phyloP scores from a whole-genome alignment of 2,797 vertebrate genomes.

The Otus scops region DNA sequence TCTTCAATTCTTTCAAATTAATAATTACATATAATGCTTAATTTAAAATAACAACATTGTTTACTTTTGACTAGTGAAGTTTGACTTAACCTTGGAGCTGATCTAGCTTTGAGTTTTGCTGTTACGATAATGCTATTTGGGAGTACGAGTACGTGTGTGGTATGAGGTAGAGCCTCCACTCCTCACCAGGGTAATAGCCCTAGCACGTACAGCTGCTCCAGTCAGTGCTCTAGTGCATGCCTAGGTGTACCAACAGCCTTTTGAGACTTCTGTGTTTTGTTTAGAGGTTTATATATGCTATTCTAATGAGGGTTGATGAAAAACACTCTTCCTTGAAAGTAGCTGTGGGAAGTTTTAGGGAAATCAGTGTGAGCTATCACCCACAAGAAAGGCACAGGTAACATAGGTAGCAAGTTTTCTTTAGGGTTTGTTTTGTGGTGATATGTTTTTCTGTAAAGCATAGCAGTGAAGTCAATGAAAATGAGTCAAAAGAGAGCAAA shows the following conservation, averaged over 20 bases:
- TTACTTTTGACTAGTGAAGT: background rate
- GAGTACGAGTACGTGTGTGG: rapidly evolving
- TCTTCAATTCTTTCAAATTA: background rate
- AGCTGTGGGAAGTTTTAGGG: background rate
- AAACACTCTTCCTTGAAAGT: background rate
- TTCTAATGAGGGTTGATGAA: background rate
- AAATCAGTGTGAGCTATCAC: background rate
- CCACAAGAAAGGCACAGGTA: background rate
- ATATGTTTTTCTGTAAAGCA: background rate
- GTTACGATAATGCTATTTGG: background rate
- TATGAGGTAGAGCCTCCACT: background rate
- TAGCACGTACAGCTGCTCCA: background rate
- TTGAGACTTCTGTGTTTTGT: background rate
- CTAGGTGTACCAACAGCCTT: background rate
- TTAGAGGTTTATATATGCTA: background rate
- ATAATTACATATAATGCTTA: background rate
- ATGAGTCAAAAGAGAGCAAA: background rate
- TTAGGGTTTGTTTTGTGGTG: background rate
- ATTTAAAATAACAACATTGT: background rate
- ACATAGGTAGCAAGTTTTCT: background rate
- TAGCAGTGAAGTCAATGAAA: background rate
- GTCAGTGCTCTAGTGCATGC: background rate
- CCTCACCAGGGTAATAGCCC: background rate
- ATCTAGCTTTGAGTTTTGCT: background rate
- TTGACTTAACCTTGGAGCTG: background rate